Evolutionary conservation across 1,140 invertebrate genomes (phyloP), one percentile per base, ranked within the genome.

Genomic region (Drosophila murphyi): DNA sequence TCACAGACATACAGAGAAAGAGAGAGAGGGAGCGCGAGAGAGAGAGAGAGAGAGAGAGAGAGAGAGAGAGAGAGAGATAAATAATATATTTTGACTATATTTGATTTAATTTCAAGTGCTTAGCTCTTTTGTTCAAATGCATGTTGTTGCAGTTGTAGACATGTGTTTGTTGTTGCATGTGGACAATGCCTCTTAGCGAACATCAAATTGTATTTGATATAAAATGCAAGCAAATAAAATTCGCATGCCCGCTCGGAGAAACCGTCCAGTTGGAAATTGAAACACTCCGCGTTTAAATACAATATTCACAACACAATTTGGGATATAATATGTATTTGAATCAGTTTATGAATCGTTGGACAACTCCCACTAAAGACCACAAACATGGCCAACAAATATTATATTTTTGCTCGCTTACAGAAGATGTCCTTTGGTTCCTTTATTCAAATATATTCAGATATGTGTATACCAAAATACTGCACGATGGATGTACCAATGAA

Each of bases 171-270:
- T 3, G 39, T 43, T 43, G 20, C 10, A 31, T 4, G 8, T 20
- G 31, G 39, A 68, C 70, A 72, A 8, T 59, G 37, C 63, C 70
- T 68, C 63, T 8, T 43, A 72, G 70, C 63, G 48, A 60, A 72
- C 48, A n/a, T 39, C 59, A 72, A 72, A 72, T 55, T 67, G 54
- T 68, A 72, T 60, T 72, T 32, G 37, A 39, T 72, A 54, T 72
- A 37, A 51, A 20, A 68, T 54, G 31, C 48, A 20, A 10, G 29
- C 70, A 68, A 72, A 72, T 72, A 72, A 68, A 39, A 60, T 54
- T 67, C 68, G 39, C 59, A 48, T 68, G 63, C 70, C 68, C 63
- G 70, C 70, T 72, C 31, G 39, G 63, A 72, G 70, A 39, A 65
- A 72, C 37, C 60, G 63, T 47, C 35, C 63, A 32, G 39, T 8